Percentiles rank a stretch among this genome's conserved stretches.
These are phyloP conservation scores for Polydrusus pterygomalis DNA, from an alignment of 2,888 invertebrate genomes.

Conservation along the genomic window DNA sequence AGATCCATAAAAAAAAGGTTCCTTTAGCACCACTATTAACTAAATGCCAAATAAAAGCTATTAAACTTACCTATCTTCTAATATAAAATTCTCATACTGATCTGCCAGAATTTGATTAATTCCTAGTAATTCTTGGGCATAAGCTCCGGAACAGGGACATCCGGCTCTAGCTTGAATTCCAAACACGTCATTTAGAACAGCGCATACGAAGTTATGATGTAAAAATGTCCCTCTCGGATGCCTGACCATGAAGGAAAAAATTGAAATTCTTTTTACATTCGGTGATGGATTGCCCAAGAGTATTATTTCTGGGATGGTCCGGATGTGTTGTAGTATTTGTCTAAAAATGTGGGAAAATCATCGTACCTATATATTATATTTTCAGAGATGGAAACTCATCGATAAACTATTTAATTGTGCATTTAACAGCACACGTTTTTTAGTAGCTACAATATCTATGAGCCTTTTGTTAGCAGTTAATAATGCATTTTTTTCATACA, in stretches of 20 bases:
- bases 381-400: too few relatives aligned
- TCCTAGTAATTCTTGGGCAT: slow-evolving; percentile 89
- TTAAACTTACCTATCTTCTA: slow-evolving; percentile 77
- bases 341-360: slow-evolving; percentile 72
- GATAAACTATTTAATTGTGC: too few relatives aligned
- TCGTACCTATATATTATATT: too few relatives aligned
- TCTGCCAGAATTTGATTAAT: slow-evolving; percentile 85
- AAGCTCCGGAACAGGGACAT: slow-evolving; percentile 87
- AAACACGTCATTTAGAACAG: slow-evolving; percentile 92
- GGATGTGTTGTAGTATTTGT: slow-evolving; percentile 86
- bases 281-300: slow-evolving; percentile 83
- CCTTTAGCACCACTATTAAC: too few relatives aligned
- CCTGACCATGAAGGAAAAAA: slow-evolving; percentile 90
- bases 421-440: too few relatives aligned
- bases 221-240: slow-evolving; percentile 88
- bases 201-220: slow-evolving; percentile 91
- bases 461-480: too few relatives aligned
- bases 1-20: too few relatives aligned
- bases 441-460: too few relatives aligned
- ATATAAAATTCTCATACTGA: slow-evolving; percentile 82
- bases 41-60: too few relatives aligned
- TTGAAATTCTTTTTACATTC: slow-evolving; percentile 82
- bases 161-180: slow-evolving; percentile 91
- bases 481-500: too few relatives aligned
- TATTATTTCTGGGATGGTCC: slow-evolving; percentile 86